Evolutionary conservation across 1,140 invertebrate genomes (phyloP), one percentile per base, ranked within the genome.

Genomic region (Cheumatopsyche charites): DNA sequence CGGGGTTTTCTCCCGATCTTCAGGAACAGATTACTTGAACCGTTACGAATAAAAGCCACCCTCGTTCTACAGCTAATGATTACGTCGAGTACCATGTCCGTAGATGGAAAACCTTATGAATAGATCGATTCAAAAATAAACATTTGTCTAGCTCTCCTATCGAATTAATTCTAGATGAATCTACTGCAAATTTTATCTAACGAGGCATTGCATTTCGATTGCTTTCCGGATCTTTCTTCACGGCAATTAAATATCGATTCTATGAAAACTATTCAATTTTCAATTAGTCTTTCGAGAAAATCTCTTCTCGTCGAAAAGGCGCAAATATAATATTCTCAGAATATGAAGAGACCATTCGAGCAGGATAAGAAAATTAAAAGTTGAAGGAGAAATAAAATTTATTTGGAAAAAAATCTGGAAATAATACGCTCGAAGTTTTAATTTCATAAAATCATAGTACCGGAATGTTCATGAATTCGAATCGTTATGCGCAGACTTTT

Each of bases 401-500:
- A 21, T 4, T 1, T 26, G 13, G n/a, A 52, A 52, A 49, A 26
- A 9, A 21, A 21, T n/a, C 29, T 2, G 23, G 17, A 71, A 71
- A 41, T 21, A 65, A 41, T 43, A 65, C 41, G 62, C 11, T 29
- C 25, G 23, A 65, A 71, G 61, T 71, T 71, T 71, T 71, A 63
- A 71, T 71, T 65, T 65, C 61, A 55, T 71, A 65, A 47, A 65
- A 19, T 19, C 41, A 21, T 41, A 43, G 41, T 65, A 71, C 70
- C 62, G 25, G 63, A 65, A 71, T 71, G 62, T 71, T 65, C 70
- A 52, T 65, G 70, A 71, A 71, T 71, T 71, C 41, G 47, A 71
- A 71, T 71, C 70, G 70, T 71, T 71, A 71, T 65, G 62, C 62
- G 62, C 70, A 71, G 70, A 71, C 70, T 41, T 71, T 71, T 70